Evolutionary conservation across 2,888 invertebrate genomes (phyloP).

Genomic region (Nysson spinosus): DNA sequence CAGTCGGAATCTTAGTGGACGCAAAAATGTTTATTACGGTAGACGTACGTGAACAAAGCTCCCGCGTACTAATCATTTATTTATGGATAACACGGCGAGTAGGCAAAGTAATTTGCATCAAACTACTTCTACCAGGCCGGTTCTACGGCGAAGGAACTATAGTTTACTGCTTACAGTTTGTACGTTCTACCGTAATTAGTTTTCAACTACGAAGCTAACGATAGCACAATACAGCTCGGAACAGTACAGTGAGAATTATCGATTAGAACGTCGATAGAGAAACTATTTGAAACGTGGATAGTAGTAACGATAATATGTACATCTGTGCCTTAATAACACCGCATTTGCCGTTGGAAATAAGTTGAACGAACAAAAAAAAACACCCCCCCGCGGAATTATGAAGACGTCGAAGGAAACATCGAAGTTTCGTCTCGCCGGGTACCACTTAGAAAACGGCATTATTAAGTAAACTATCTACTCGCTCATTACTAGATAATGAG

Average conservation of each 20-base stretch:
- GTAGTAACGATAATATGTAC: no score
- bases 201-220: constrained; percentile 43
- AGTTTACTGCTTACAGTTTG: background rate
- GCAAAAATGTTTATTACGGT: background rate
- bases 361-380: background rate
- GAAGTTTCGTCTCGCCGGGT: background rate
- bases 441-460: constrained; percentile 12
- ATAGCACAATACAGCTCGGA: constrained; percentile 20
- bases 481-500: constrained; percentile 44
- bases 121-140: constrained; percentile 4
- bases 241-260: constrained; percentile 6
- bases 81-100: constrained; percentile 12
- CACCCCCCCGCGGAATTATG: no score
- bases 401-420: background rate
- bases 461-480: background rate
- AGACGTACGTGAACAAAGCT: background rate
- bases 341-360: background rate
- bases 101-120: constrained; percentile 34
- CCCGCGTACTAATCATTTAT: constrained; percentile 14
- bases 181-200: constrained; percentile 34
- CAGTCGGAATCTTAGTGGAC: background rate
- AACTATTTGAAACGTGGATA: background rate
- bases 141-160: background rate
- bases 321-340: background rate
- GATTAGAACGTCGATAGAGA: constrained; percentile 27